These are phyloP conservation scores for Watsonalla cultraria DNA, from an alignment of 2,888 invertebrate genomes.

Conservation along the genomic window DNA sequence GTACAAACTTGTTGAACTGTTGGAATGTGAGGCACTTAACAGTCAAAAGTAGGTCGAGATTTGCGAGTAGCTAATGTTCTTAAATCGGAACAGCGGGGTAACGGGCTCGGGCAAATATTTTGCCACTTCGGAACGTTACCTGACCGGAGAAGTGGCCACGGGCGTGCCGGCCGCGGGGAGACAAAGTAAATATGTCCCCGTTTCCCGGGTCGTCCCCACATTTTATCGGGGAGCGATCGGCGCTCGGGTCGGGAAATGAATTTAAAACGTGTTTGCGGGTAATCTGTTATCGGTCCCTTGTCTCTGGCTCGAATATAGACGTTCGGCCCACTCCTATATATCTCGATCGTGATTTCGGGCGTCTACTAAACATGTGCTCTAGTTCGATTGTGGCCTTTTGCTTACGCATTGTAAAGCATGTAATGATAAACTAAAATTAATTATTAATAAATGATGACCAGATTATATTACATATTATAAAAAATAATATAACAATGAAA, in stretches of 20 bases:
- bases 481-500: no score
- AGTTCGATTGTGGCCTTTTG: slow-evolving; percentile 14
- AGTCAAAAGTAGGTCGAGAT: slow-evolving; percentile 44
- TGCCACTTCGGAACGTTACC: slow-evolving; percentile 74
- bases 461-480: no score
- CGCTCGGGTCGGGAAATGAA: slow-evolving; percentile 77
- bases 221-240: slow-evolving; percentile 78
- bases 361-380: slow-evolving; percentile 25
- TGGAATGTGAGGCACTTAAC: slow-evolving; percentile 8
- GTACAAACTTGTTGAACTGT: slow-evolving; percentile 14
- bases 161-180: slow-evolving; percentile 60
- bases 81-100: slow-evolving; percentile 68
- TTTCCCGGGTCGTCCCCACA: slow-evolving; percentile 72
- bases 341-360: slow-evolving; percentile 57
- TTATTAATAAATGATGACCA: no score
- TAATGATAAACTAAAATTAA: no score
- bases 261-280: slow-evolving; percentile 80
- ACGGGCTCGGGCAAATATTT: slow-evolving; percentile 74
- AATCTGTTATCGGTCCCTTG: slow-evolving; percentile 79
- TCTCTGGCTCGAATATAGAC: slow-evolving; percentile 74
- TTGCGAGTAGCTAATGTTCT: slow-evolving; percentile 60
- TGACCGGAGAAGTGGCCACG: slow-evolving; percentile 72
- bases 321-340: slow-evolving; percentile 56
- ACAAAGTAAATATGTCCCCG: slow-evolving; percentile 77
- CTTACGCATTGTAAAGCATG: slow-evolving; percentile 8